Percentiles rank a stretch among this genome's conserved stretches.
These are phyloP conservation scores for Sciurus vulgaris DNA, from an alignment of 2,797 vertebrate genomes.

Conservation along the genomic window DNA sequence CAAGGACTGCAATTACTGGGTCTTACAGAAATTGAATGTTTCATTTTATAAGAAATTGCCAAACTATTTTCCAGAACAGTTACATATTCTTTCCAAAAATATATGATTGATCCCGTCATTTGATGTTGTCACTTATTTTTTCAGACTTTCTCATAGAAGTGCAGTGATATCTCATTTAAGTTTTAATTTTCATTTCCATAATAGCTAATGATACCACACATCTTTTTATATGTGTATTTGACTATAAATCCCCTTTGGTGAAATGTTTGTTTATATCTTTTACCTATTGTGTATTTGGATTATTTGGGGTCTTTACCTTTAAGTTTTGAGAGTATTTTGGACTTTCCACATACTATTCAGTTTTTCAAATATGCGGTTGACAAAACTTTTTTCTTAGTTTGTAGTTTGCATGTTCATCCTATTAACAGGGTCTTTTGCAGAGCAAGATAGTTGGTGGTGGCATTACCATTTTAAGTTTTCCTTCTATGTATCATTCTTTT, in stretches of 20 bases:
- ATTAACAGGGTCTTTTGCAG: neutral
- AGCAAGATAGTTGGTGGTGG: neutral
- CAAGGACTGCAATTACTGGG: neutral
- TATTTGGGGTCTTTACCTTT: neutral
- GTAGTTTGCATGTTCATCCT: neutral
- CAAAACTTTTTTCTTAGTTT: neutral
- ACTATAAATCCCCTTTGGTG: neutral
- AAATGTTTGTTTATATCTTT: neutral
- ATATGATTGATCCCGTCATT: too few species aligned
- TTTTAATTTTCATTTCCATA: neutral
- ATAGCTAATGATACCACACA: neutral
- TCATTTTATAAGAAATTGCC: conserved; percentile 1
- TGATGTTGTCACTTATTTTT: neutral
- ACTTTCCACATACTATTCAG: neutral
- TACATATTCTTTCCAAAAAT: neutral
- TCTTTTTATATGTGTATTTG: neutral
- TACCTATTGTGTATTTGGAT: neutral
- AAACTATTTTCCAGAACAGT: neutral
- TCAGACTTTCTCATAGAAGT: neutral
- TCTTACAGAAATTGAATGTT: neutral
- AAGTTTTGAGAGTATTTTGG: neutral
- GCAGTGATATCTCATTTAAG: neutral
- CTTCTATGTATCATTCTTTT: neutral
- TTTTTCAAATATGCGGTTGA: neutral
- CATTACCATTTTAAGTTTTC: neutral